Evolutionary conservation across 2,888 invertebrate genomes (phyloP).

Genomic region (Hymenopus coronatus): DNA sequence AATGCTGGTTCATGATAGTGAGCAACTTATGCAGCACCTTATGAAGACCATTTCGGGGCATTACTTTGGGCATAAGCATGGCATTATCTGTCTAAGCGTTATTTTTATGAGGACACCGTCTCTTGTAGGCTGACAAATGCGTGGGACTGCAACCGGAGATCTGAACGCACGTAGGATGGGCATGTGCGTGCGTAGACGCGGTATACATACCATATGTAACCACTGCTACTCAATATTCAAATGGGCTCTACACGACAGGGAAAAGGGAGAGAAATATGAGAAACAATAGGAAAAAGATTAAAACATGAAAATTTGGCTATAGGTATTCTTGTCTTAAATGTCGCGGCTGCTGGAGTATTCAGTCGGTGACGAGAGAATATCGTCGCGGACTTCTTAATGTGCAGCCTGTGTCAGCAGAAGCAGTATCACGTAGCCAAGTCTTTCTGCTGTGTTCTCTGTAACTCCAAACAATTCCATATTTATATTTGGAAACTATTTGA

Average conservation of each 20-base stretch:
- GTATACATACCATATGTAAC: neutral
- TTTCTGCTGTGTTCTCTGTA: neutral
- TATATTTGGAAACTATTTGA: too few species aligned
- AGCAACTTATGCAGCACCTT: neutral
- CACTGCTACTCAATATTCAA: neutral
- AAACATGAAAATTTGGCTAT: neutral
- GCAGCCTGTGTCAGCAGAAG: neutral
- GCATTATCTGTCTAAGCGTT: neutral
- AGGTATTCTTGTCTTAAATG: neutral
- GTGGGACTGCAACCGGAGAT: neutral
- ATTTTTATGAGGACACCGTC: neutral
- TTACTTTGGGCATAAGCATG: neutral
- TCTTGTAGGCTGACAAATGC: neutral
- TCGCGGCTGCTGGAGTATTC: neutral
- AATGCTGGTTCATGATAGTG: neutral
- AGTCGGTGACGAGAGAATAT: neutral
- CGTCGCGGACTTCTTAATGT: neutral
- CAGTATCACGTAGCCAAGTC: neutral
- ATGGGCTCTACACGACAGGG: neutral
- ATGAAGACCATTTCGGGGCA: neutral
- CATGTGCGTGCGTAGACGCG: neutral
- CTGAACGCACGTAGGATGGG: neutral
- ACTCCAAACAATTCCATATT: too few species aligned
- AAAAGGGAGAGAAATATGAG: neutral
- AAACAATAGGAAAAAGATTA: slow-evolving; percentile 3